Percentiles rank a stretch among this genome's conserved stretches.
phyloP scores from a whole-genome alignment of 37 sponge, comb jelly and placozoan species.

The Geodia barretti region DNA sequence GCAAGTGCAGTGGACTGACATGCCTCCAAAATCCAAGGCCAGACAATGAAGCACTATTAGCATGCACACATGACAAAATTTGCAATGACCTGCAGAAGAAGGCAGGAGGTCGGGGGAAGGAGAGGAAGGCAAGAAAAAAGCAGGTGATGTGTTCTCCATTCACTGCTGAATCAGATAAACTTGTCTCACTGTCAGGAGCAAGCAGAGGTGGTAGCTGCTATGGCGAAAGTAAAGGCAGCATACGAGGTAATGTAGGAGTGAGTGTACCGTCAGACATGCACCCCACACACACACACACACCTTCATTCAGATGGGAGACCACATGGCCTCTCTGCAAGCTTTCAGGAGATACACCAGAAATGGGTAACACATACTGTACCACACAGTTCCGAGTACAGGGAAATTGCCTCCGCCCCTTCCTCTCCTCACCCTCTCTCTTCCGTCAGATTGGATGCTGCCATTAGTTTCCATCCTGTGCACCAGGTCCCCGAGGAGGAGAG shows the following conservation, averaged over 20 bases:
- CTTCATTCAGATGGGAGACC: conserved; percentile 37
- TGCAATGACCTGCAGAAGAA: conserved; percentile 24
- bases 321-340: conserved; percentile 43
- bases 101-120: conserved; percentile 41
- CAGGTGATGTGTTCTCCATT: conserved; percentile 24
- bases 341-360: conserved; percentile 63
- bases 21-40: neutral
- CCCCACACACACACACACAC: neutral
- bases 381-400: neutral
- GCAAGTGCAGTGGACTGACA: too few relatives aligned
- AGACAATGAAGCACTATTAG: too few relatives aligned
- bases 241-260: conserved; percentile 24
- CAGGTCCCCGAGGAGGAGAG: conserved; percentile 48
- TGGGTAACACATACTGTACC: conserved; percentile 31
- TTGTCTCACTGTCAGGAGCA: conserved; percentile 45
- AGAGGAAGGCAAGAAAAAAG: conserved; percentile 64
- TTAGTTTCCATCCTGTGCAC: conserved; percentile 17
- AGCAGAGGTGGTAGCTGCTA: conserved; percentile 48
- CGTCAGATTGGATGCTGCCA: conserved; percentile 28
- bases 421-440: neutral
- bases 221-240: conserved; percentile 50
- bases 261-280: neutral
- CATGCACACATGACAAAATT: too few relatives aligned
- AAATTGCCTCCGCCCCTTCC: too few relatives aligned
- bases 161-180: too few relatives aligned